These are phyloP conservation scores for Hydrozoanthus tunicans DNA, from an alignment of 64 coral and sea anemone species.

Conservation along the genomic window DNA sequence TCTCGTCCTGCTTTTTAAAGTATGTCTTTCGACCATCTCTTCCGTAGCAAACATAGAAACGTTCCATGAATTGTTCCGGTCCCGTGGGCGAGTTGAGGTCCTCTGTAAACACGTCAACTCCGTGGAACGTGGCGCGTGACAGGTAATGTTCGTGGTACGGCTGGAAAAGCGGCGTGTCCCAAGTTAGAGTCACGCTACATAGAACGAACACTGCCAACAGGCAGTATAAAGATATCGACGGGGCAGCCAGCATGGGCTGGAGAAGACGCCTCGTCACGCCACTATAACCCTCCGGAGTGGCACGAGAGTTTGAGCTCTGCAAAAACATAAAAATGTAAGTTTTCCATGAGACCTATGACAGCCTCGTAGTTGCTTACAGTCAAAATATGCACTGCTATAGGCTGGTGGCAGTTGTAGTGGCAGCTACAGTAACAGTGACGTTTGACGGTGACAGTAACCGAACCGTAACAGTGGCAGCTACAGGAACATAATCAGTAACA, in stretches of 20 bases:
- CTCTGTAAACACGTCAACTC: conserved; percentile 95
- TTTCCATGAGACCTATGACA: not conserved
- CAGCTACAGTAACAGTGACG: too few species aligned
- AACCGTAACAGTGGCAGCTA: too few species aligned
- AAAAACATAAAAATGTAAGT: not conserved
- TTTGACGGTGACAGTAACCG: too few species aligned
- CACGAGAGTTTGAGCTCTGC: conserved; percentile 7
- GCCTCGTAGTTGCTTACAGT: not conserved
- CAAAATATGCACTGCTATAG: too few species aligned
- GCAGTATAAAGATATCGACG: conserved; percentile 67
- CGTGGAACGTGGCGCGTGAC: conserved; percentile 81
- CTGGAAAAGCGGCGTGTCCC: conserved; percentile 91
- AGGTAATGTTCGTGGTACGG: conserved; percentile 97
- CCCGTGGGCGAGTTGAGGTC: conserved; percentile 81
- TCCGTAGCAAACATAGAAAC: conserved; percentile 95
- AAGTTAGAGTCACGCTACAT: conserved; percentile 94
- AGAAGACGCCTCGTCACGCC: not conserved
- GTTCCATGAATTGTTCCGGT: conserved; percentile 95
- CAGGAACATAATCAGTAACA: too few species aligned
- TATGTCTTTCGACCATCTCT: conserved; percentile 98
- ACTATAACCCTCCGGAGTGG: not conserved
- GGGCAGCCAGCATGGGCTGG: conserved; percentile 42
- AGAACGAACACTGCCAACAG: conserved; percentile 84
- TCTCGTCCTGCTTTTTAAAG: conserved; percentile 92
- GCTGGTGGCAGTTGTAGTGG: too few species aligned